Conservation (phyloP, 2,113 vertebrate genomes). For the Uropsilus gracilis region DNA sequence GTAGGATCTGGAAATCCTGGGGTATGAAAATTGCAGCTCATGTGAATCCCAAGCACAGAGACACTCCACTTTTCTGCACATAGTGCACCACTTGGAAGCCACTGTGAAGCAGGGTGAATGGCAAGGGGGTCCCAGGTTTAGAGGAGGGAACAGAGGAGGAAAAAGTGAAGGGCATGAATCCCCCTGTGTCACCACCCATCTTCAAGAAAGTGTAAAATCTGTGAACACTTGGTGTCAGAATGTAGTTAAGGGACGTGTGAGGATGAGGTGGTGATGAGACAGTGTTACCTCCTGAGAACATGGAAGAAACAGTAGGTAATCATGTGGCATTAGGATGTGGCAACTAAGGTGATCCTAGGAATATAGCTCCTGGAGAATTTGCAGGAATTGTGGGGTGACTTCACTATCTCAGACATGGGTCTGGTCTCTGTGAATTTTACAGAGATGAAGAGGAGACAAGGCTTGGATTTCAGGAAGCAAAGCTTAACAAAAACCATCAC, state of each 20-base stretch:
- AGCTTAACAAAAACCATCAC: not conserved
- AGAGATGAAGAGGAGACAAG: fast-evolving
- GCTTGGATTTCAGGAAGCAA: not conserved
- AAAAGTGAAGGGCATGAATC: not conserved
- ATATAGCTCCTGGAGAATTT: not conserved
- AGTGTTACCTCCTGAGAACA: not conserved
- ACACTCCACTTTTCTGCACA: not conserved
- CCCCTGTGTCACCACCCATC: no score
- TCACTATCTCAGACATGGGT: no score
- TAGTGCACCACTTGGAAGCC: not conserved
- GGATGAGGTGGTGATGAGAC: not conserved
- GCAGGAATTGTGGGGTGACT: not conserved
- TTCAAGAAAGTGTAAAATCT: not conserved
- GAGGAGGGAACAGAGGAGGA: not conserved
- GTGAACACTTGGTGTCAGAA: not conserved
- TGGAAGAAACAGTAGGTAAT: not conserved
- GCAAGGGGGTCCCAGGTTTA: not conserved
- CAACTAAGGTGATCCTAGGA: not conserved
- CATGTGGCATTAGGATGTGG: no score
- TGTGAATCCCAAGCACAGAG: not conserved
- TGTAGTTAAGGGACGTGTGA: no score
- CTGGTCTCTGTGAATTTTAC: not conserved
- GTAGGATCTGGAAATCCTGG: not conserved
- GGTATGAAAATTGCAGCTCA: not conserved
- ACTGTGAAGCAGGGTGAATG: not conserved